phyloP scores from a whole-genome alignment of 2,797 vertebrate genomes.

The Coregonus sp. region DNA sequence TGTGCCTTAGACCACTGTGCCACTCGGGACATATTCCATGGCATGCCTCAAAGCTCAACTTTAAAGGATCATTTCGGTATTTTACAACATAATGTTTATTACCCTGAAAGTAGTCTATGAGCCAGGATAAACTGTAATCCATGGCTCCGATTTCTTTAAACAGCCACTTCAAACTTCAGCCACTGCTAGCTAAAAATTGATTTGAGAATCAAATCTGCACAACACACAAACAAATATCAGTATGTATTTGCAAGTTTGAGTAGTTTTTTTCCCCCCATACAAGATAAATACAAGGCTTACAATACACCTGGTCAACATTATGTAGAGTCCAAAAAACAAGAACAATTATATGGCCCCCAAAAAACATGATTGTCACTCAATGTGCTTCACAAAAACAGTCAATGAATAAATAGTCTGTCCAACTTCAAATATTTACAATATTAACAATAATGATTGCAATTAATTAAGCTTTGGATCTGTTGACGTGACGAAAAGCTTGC shows the following conservation, averaged over 20 bases:
- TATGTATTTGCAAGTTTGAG: slow-evolving; percentile 80
- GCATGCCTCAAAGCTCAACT: too few species aligned
- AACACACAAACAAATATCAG: background rate
- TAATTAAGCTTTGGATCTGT: slow-evolving; percentile 80
- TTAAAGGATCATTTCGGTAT: too few species aligned
- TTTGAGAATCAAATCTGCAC: background rate
- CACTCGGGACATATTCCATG: too few species aligned
- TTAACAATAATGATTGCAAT: slow-evolving; percentile 75
- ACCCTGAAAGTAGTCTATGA: background rate
- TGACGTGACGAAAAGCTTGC: slow-evolving; percentile 67
- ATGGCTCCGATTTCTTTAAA: too few species aligned
- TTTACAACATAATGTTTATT: background rate
- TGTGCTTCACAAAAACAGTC: slow-evolving; percentile 87
- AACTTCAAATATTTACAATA: slow-evolving; percentile 88
- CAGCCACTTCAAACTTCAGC: too few species aligned
- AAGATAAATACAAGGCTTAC: slow-evolving; percentile 87
- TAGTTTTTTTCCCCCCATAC: slow-evolving; percentile 74
- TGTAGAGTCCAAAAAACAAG: slow-evolving; percentile 50
- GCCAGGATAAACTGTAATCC: too few species aligned
- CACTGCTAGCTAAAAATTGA: background rate
- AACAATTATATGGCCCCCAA: slow-evolving; percentile 58
- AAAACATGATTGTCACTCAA: slow-evolving; percentile 86
- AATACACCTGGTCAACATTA: slow-evolving; percentile 79
- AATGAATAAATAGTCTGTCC: slow-evolving; percentile 90
- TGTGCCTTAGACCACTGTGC: too few species aligned